A percentile compares a stretch with the other conserved stretches of the same genome.
These are phyloP conservation scores for Temnothorax unifasciatus DNA, from an alignment of 2,888 invertebrate genomes.

Conservation along the genomic window DNA sequence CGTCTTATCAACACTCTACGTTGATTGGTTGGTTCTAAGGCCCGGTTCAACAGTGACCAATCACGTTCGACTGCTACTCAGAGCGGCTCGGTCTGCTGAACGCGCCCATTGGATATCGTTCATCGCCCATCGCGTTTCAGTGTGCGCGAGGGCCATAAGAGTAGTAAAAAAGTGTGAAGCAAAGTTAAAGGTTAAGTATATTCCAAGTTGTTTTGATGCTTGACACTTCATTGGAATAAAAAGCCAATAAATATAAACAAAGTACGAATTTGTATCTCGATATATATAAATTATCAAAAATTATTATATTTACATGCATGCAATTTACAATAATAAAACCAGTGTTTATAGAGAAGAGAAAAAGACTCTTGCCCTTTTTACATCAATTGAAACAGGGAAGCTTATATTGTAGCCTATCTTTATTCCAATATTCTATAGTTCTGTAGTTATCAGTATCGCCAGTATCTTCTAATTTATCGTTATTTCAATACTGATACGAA, in stretches of 20 bases:
- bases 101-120: too few relatives aligned
- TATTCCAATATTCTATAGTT: background rate
- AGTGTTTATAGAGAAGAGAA: background rate
- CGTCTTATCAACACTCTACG: too few relatives aligned
- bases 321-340: background rate
- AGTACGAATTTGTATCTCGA: background rate
- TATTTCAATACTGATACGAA: background rate
- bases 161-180: background rate
- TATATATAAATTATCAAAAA: background rate
- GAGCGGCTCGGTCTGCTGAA: too few relatives aligned
- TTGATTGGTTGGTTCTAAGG: too few relatives aligned
- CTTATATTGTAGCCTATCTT: background rate
- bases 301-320: background rate
- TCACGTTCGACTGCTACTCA: too few relatives aligned
- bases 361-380: background rate
- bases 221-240: background rate
- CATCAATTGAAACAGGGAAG: background rate
- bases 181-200: background rate
- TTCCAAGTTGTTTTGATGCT: background rate
- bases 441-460: background rate
- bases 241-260: background rate
- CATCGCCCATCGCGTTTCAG: too few relatives aligned
- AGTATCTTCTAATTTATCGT: background rate
- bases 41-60: too few relatives aligned
- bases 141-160: too few relatives aligned